These are phyloP conservation scores for Gouania willdenowi DNA, from an alignment of 2,797 vertebrate genomes.

Conservation along the genomic window DNA sequence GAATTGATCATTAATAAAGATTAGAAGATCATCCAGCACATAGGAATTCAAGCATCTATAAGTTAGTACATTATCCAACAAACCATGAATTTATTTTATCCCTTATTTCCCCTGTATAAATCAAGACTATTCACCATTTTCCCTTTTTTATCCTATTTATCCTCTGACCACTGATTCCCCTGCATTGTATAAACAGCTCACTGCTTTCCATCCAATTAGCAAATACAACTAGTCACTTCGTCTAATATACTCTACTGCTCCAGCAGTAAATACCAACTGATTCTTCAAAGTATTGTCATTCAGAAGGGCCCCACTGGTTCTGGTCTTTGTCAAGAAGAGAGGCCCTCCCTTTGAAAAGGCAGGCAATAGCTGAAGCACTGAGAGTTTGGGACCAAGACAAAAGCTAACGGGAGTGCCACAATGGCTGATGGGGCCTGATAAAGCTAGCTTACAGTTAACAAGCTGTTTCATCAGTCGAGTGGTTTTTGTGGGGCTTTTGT, in stretches of 20 bases:
- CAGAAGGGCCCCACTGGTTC: constrained; percentile 52
- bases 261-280: constrained; percentile 70
- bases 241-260: constrained; percentile 65
- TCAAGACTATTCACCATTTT: constrained; percentile 56
- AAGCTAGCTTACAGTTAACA: constrained; percentile 55
- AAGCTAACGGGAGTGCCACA: constrained; percentile 39
- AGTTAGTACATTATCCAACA: constrained; percentile 56
- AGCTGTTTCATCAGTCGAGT: constrained; percentile 28
- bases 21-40: constrained; percentile 43
- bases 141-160: constrained; percentile 28
- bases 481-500: constrained; percentile 40
- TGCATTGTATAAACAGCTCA: constrained; percentile 54
- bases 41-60: constrained; percentile 38
- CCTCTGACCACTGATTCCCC: constrained; percentile 54
- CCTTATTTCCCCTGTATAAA: no score
- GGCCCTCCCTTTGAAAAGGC: constrained; percentile 58
- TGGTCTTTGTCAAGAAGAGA: constrained; percentile 58
- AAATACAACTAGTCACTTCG: constrained; percentile 60
- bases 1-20: constrained; percentile 41
- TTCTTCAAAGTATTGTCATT: constrained; percentile 66
- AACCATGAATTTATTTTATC: constrained; percentile 44
- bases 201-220: constrained; percentile 71
- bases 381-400: constrained; percentile 48
- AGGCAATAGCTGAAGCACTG: constrained; percentile 43
- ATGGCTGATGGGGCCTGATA: constrained; percentile 49